These are phyloP conservation scores for Phania funesta DNA, from an alignment of 2,888 invertebrate genomes.

Conservation along the genomic window DNA sequence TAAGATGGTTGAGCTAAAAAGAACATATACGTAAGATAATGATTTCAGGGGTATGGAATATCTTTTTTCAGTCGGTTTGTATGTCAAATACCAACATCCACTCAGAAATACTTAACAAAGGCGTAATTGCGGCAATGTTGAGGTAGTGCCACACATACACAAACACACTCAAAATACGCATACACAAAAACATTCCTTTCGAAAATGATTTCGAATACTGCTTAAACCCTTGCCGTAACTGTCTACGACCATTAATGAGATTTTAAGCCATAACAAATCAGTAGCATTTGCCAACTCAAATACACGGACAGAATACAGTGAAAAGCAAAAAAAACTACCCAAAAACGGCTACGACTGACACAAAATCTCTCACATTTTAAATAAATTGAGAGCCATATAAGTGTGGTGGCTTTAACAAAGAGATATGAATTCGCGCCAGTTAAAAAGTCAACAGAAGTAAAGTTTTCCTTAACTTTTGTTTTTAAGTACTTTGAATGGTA, in stretches of 20 bases:
- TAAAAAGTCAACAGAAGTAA: slow-evolving; percentile 28
- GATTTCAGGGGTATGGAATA: too few species aligned
- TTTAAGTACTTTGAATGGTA: slow-evolving; percentile 8
- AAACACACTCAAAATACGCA: too few species aligned
- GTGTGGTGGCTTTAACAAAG: slow-evolving; percentile 41
- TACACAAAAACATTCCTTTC: background rate
- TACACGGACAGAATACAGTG: background rate
- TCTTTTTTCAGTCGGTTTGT: too few species aligned
- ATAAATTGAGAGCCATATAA: slow-evolving; percentile 63
- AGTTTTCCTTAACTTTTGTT: slow-evolving; percentile 7
- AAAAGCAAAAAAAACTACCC: background rate
- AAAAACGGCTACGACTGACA: slow-evolving; percentile 10
- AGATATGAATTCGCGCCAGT: slow-evolving; percentile 14
- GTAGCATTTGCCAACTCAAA: slow-evolving; percentile 59
- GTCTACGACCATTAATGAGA: slow-evolving; percentile 63
- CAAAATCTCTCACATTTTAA: slow-evolving; percentile 58
- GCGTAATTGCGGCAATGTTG: too few species aligned
- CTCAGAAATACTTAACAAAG: too few species aligned
- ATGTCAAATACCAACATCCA: too few species aligned
- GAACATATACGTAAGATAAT: too few species aligned
- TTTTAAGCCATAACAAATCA: slow-evolving; percentile 63
- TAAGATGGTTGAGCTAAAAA: too few species aligned
- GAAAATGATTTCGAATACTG: slow-evolving; percentile 9
- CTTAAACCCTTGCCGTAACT: background rate
- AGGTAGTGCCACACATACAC: too few species aligned